Evolutionary conservation across 2,113 vertebrate species (phyloP).

Genomic region (Prunella fulvescens): DNA sequence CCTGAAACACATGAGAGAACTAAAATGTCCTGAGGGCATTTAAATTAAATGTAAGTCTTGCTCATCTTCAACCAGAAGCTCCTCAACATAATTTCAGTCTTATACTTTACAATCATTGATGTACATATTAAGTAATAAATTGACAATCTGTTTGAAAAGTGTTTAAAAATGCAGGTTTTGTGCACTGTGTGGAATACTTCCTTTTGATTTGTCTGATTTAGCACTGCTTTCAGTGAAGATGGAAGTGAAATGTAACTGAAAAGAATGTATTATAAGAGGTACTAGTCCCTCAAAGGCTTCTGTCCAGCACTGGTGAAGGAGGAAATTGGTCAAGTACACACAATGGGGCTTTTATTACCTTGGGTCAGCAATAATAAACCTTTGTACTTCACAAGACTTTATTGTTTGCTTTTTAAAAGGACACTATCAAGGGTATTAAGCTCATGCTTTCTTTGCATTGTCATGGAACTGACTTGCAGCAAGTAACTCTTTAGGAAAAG

Average conservation of each 20-base stretch:
- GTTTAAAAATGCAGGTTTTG: not conserved
- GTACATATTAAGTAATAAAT: not conserved
- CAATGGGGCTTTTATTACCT: conserved; percentile 39
- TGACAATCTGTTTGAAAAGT: not conserved
- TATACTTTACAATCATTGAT: not conserved
- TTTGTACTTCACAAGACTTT: conserved; percentile 18
- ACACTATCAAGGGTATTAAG: not conserved
- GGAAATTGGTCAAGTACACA: conserved; percentile 8
- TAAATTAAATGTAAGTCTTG: not conserved
- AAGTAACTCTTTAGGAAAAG: not conserved
- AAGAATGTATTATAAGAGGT: not conserved
- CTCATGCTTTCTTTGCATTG: not conserved
- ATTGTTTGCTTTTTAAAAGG: conserved; percentile 21
- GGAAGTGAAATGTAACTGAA: not conserved
- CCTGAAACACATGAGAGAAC: not conserved
- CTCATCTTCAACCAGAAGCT: not conserved
- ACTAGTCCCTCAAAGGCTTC: not conserved
- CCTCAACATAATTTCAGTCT: not conserved
- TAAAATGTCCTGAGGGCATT: not conserved
- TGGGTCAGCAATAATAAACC: conserved; percentile 14
- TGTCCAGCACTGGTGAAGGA: conserved; percentile 1
- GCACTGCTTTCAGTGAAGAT: not conserved
- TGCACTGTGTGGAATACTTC: not conserved
- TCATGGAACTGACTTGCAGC: not conserved
- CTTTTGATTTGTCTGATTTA: not conserved